A percentile compares a stretch with the other conserved stretches of the same genome.
These are phyloP conservation scores for Camponotus floridanus DNA, from an alignment of 1,140 invertebrate species.

Conservation along the genomic window DNA sequence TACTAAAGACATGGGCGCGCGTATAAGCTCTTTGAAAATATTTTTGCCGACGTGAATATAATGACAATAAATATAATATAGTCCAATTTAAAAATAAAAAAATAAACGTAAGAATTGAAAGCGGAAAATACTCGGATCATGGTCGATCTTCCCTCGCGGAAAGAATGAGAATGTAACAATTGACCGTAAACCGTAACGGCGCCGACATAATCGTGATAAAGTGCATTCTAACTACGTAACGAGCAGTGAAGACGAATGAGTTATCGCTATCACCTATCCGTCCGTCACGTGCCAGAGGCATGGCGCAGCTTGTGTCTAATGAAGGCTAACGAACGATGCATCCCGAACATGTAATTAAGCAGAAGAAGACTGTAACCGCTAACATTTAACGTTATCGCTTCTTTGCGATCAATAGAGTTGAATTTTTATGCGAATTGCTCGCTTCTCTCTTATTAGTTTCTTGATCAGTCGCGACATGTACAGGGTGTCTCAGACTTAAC, in stretches of 20 bases:
- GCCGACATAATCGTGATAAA: slow-evolving; percentile 62
- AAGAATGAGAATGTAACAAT: not conserved
- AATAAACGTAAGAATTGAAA: not conserved
- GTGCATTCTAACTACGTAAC: slow-evolving; percentile 65
- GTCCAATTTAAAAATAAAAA: not conserved
- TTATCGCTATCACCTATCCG: slow-evolving; percentile 71
- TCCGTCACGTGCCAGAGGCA: slow-evolving; percentile 65
- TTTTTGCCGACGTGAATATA: slow-evolving; percentile 11
- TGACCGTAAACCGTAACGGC: not conserved
- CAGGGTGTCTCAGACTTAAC: no score
- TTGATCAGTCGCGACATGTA: not conserved
- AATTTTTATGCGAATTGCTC: slow-evolving; percentile 13
- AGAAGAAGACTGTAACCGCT: slow-evolving; percentile 46
- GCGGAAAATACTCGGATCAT: not conserved
- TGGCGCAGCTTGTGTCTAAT: slow-evolving; percentile 79
- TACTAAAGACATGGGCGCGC: slow-evolving; percentile 53
- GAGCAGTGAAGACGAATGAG: slow-evolving; percentile 74
- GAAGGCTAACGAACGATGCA: slow-evolving; percentile 80
- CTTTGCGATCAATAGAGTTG: not conserved
- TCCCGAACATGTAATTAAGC: slow-evolving; percentile 77
- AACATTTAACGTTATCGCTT: slow-evolving; percentile 59
- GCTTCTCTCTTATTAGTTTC: slow-evolving; percentile 20
- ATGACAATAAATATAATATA: not conserved
- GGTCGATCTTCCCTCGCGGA: not conserved
- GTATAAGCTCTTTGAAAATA: slow-evolving; percentile 3